Evolutionary conservation across 2,797 vertebrate genomes (phyloP).

Genomic region (Pantherophis alleghaniensis): DNA sequence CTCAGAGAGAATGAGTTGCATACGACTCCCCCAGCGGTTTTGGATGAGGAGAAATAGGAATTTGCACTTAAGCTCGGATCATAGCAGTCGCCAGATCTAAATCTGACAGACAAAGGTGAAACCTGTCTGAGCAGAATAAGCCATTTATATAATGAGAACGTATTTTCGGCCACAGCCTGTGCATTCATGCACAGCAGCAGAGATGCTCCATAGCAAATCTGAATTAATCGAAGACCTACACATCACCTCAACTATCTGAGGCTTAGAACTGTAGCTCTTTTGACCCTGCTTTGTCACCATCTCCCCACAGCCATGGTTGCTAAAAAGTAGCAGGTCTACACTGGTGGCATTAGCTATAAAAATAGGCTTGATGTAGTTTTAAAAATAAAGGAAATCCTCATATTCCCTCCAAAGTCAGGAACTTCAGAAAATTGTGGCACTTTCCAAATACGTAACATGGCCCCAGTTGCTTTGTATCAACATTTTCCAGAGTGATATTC

Average conservation of each 20-base stretch:
- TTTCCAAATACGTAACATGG: background rate
- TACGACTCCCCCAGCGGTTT: background rate
- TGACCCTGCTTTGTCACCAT: background rate
- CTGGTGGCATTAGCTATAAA: background rate
- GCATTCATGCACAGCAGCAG: background rate
- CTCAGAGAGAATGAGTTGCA: background rate
- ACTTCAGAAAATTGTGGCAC: background rate
- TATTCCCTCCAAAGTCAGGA: background rate
- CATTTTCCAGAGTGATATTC: background rate
- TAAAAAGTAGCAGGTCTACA: background rate
- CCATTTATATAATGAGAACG: background rate
- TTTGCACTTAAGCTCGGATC: background rate
- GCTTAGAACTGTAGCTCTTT: background rate
- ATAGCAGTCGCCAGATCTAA: background rate
- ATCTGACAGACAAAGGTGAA: background rate
- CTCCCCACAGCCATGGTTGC: background rate
- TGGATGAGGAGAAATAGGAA: background rate
- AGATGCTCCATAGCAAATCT: background rate
- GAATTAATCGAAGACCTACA: background rate
- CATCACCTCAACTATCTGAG: background rate
- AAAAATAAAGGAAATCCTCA: background rate
- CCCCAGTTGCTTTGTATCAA: background rate
- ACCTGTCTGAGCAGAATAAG: background rate
- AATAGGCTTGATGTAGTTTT: background rate
- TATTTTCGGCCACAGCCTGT: background rate